These are phyloP conservation scores for Lymantria monacha DNA, from an alignment of 2,888 invertebrate species.

Conservation along the genomic window DNA sequence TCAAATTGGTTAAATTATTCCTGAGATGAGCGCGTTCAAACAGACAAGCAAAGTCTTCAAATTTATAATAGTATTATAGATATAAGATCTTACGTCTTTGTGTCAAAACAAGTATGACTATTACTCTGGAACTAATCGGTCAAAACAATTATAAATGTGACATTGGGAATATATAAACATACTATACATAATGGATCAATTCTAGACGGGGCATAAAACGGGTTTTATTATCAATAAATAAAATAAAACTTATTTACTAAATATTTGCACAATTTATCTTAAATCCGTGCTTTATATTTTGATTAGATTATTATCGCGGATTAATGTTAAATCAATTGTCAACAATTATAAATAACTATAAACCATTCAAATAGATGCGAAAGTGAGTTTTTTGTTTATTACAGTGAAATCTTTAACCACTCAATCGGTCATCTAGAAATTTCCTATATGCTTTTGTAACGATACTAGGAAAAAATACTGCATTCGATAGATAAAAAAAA, in stretches of 20 bases:
- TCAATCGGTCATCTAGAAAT: too few relatives aligned
- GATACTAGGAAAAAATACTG: too few relatives aligned
- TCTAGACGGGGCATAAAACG: slow-evolving; percentile 35
- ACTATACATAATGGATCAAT: slow-evolving; percentile 19
- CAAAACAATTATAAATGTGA: slow-evolving; percentile 47
- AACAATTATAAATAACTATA: background rate
- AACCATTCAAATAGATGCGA: too few relatives aligned
- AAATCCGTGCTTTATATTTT: background rate
- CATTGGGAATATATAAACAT: slow-evolving; percentile 43
- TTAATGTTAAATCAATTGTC: slow-evolving; percentile 5
- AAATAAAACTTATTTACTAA: slow-evolving; percentile 11
- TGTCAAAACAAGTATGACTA: slow-evolving; percentile 39
- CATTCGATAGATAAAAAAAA: too few relatives aligned
- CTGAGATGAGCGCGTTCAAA: too few relatives aligned
- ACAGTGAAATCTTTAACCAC: too few relatives aligned
- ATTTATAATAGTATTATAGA: too few relatives aligned
- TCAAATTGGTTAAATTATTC: too few relatives aligned
- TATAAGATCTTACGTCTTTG: slow-evolving; percentile 3
- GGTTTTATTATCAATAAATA: slow-evolving; percentile 11
- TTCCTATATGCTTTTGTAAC: too few relatives aligned
- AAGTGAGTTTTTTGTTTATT: too few relatives aligned
- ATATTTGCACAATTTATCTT: slow-evolving; percentile 15
- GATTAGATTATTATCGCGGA: slow-evolving; percentile 16
- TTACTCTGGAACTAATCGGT: slow-evolving; percentile 23
- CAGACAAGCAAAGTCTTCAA: too few relatives aligned